Conservation (phyloP, 1,140 invertebrate species). For the Kradibia gibbosae region DNA sequence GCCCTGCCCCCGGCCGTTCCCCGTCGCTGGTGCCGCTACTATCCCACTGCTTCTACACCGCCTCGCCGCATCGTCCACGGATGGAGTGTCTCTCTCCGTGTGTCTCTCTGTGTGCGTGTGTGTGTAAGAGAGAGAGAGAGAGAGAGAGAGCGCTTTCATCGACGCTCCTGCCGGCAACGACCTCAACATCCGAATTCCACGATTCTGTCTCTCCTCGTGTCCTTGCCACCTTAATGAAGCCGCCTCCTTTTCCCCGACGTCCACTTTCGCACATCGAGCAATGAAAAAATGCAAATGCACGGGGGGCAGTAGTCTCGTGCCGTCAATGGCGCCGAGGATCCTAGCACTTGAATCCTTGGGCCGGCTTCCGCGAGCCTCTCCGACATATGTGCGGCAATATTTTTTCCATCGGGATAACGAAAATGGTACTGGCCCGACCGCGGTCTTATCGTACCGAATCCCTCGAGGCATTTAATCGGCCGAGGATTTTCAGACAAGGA, state of each 20-base stretch:
- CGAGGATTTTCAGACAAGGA: no score
- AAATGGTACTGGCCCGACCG: no score
- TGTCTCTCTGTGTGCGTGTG: conserved; percentile 35
- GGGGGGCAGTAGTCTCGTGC: no score
- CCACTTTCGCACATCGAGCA: not conserved
- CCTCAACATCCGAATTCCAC: conserved; percentile 41
- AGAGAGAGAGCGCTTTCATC: conserved; percentile 54
- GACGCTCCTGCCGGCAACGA: conserved; percentile 33
- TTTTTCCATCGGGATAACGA: no score
- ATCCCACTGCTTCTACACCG: not conserved
- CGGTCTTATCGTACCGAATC: no score
- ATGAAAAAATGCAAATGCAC: not conserved
- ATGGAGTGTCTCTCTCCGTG: no score
- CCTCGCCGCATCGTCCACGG: no score
- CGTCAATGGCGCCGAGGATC: not conserved
- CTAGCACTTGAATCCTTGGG: not conserved
- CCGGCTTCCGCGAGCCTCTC: not conserved
- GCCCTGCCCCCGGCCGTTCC: conserved; percentile 31
- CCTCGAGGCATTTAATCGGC: no score
- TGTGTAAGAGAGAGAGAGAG: conserved; percentile 36
- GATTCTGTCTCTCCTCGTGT: conserved; percentile 19
- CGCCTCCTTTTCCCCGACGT: conserved; percentile 1
- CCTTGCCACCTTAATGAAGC: conserved; percentile 17
- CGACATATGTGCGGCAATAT: no score
- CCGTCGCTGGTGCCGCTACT: not conserved